phyloP scores from a whole-genome alignment of 2,113 vertebrate species.

The Lagopus leucura region DNA sequence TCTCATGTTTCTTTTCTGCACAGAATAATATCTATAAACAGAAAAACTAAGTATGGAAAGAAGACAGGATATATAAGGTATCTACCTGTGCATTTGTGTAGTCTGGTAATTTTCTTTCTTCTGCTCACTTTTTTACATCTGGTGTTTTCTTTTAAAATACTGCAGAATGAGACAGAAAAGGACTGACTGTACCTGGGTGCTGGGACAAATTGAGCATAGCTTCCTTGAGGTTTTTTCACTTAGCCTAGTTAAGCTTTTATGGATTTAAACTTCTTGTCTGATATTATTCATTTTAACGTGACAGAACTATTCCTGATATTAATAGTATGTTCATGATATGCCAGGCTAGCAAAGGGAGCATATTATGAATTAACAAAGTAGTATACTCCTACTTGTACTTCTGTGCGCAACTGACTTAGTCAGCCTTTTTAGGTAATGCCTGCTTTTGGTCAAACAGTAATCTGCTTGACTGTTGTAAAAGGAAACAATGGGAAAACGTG shows the following conservation, averaged over 20 bases:
- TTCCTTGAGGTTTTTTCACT: background rate
- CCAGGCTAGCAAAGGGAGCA: background rate
- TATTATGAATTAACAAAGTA: background rate
- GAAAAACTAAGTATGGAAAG: background rate
- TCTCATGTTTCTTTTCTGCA: background rate
- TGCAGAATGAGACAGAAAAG: background rate
- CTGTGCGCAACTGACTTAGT: background rate
- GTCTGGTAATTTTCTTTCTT: background rate
- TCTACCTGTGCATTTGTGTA: background rate
- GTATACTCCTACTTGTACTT: background rate
- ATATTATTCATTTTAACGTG: background rate
- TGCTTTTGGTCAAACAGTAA: background rate
- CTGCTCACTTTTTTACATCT: background rate
- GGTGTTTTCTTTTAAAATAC: background rate
- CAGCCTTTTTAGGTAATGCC: background rate
- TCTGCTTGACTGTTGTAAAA: background rate
- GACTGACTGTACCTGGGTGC: background rate
- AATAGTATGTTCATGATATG: background rate
- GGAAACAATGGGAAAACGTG: background rate
- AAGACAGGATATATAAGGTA: background rate
- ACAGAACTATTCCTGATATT: background rate
- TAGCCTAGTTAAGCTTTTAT: background rate
- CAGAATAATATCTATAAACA: background rate
- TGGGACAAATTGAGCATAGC: background rate
- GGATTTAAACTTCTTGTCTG: background rate